A percentile compares a stretch with the other conserved stretches of the same genome.
Conservation (phyloP, 1,140 invertebrate genomes). For the Brachionus manjavacas region DNA sequence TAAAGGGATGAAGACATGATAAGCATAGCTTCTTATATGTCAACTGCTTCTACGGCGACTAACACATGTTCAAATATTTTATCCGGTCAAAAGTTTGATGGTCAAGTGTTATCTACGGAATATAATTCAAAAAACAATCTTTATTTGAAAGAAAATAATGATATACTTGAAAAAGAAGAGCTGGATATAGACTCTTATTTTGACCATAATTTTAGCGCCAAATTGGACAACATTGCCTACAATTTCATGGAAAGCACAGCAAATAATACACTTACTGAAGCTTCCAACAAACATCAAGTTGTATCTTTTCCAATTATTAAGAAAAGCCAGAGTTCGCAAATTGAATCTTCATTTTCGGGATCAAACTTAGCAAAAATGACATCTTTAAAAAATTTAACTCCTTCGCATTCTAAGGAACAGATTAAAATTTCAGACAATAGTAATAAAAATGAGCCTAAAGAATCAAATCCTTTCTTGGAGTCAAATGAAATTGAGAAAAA, state of each 20-base stretch:
- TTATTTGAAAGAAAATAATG: neutral
- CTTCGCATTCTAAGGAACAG: neutral
- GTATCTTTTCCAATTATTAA: neutral
- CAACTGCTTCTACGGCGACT: neutral
- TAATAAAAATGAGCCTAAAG: neutral
- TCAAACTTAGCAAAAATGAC: neutral
- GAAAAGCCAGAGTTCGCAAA: neutral
- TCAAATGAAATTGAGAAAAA: neutral
- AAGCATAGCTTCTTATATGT: conserved; percentile 33
- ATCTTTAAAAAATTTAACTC: neutral
- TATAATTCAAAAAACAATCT: neutral
- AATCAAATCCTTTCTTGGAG: neutral
- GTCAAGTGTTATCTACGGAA: neutral
- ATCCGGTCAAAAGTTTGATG: neutral
- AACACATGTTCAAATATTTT: conserved; percentile 36
- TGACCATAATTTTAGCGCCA: neutral
- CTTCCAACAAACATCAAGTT: neutral
- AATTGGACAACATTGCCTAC: neutral
- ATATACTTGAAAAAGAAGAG: neutral
- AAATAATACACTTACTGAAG: neutral
- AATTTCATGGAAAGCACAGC: neutral
- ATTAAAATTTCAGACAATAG: neutral
- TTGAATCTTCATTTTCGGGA: neutral
- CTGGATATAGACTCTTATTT: conserved; percentile 15
- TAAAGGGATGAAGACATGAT: conserved; percentile 40